These are phyloP conservation scores for Hylomyscus alleni DNA, from an alignment of 2,797 vertebrate genomes.

Conservation along the genomic window DNA sequence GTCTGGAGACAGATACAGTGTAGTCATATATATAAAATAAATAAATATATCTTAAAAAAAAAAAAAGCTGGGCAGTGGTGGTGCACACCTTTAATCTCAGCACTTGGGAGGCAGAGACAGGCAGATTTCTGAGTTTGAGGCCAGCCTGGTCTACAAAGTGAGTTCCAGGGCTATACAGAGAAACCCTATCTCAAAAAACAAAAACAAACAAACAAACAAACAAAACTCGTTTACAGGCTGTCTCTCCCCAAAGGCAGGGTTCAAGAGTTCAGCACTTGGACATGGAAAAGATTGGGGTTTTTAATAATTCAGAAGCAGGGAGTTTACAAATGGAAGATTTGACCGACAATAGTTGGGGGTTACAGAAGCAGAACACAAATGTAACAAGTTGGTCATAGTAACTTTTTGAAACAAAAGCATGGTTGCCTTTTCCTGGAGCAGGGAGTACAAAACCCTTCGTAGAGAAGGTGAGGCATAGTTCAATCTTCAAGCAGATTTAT, in stretches of 20 bases:
- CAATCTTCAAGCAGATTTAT: neutral
- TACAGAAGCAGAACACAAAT: neutral
- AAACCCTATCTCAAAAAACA: too few species aligned
- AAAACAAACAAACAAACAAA: too few species aligned
- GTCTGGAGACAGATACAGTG: too few species aligned
- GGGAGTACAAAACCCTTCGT: neutral
- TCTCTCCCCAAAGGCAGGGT: neutral
- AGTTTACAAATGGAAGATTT: neutral
- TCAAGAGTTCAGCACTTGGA: neutral
- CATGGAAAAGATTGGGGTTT: neutral
- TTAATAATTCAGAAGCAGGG: neutral
- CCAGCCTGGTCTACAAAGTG: too few species aligned
- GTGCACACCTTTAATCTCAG: too few species aligned
- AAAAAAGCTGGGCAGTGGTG: too few species aligned
- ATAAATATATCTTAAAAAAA: too few species aligned
- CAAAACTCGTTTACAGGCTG: neutral
- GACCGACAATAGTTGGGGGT: neutral
- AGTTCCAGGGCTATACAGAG: too few species aligned
- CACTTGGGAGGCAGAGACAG: too few species aligned
- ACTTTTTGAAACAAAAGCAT: neutral
- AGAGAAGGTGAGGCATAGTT: neutral
- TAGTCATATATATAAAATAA: too few species aligned
- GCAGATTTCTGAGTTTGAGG: too few species aligned
- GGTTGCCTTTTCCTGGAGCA: neutral
- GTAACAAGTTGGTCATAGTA: neutral